Percentiles rank a stretch among this genome's conserved stretches.
phyloP scores from a whole-genome alignment of 2,113 vertebrate species.

The Rhodinocichla rosea region DNA sequence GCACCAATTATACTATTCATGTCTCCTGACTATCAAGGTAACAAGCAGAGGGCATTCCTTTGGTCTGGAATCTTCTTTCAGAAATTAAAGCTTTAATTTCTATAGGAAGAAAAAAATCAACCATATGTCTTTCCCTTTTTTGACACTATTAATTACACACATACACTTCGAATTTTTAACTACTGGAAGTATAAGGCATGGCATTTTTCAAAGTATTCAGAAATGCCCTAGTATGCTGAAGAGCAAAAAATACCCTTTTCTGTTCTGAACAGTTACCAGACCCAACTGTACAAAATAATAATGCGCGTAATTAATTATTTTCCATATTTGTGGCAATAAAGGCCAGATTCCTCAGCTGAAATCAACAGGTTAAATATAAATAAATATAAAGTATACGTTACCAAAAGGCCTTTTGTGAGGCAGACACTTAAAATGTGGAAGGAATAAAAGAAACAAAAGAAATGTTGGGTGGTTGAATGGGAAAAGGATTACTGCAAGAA shows the following conservation, averaged over 20 bases:
- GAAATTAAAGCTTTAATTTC: constrained; percentile 34
- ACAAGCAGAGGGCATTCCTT: constrained; percentile 27
- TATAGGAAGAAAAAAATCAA: neutral
- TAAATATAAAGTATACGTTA: neutral
- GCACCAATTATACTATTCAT: constrained; percentile 36
- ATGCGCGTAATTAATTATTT: neutral
- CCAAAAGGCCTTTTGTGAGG: neutral
- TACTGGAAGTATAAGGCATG: neutral
- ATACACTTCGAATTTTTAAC: neutral
- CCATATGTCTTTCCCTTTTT: neutral
- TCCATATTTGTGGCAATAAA: neutral
- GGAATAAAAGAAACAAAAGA: neutral
- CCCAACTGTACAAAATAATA: neutral
- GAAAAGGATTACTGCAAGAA: neutral
- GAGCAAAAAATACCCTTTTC: neutral
- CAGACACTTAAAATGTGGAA: neutral
- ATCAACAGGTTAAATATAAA: neutral
- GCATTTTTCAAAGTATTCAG: neutral
- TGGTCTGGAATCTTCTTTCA: constrained; percentile 3
- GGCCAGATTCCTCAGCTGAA: neutral
- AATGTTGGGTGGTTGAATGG: neutral
- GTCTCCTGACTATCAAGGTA: constrained; percentile 32
- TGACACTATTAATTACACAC: neutral
- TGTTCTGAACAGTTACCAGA: neutral
- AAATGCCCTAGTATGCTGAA: neutral